phyloP scores from a whole-genome alignment of 2,888 invertebrate species.

The Pseudococcus jackbeardsleyi region DNA sequence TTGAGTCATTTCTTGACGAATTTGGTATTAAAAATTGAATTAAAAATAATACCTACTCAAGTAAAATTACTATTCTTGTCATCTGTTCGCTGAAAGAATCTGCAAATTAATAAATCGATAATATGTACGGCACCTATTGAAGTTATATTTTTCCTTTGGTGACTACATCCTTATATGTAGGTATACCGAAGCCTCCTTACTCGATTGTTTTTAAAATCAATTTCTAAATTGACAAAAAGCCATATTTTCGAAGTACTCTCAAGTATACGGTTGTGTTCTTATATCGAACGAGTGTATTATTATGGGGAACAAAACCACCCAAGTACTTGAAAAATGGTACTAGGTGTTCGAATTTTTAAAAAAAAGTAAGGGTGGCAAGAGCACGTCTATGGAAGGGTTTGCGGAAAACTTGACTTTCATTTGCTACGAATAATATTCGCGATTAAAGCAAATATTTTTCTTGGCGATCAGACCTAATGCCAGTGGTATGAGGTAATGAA shows the following conservation, averaged over 20 bases:
- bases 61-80: neutral
- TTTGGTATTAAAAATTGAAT: neutral
- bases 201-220: constrained; percentile 11
- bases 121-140: neutral
- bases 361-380: neutral
- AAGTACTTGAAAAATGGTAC: neutral
- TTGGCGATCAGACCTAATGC: neutral
- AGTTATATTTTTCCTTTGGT: neutral
- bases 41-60: neutral
- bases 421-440: neutral
- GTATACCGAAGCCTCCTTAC: neutral
- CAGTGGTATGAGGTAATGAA: no score
- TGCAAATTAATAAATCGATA: neutral
- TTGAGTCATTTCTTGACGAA: neutral
- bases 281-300: neutral
- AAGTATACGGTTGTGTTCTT: neutral
- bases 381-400: neutral
- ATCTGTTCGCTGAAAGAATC: neutral
- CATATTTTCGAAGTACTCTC: neutral
- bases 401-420: constrained; percentile 36
- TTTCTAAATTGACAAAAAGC: constrained; percentile 30
- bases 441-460: neutral
- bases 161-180: neutral
- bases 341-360: neutral
- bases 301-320: neutral